Evolutionary conservation across 2,797 vertebrate genomes (phyloP).

Genomic region (Chromis chromis): DNA sequence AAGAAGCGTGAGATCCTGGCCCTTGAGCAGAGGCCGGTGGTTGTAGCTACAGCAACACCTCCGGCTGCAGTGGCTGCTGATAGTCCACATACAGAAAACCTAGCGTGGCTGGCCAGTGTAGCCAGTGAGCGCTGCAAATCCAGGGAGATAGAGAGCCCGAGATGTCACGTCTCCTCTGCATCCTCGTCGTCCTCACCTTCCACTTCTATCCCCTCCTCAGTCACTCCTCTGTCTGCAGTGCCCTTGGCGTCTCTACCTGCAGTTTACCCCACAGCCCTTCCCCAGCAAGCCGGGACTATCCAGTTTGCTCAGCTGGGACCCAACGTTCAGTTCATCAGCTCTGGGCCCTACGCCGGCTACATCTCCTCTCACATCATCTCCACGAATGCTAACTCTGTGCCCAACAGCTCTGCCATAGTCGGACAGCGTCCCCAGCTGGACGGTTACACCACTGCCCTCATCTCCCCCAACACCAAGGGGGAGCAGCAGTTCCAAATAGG

Average conservation of each 20-base stretch:
- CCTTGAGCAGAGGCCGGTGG: conserved; percentile 91
- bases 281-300: conserved; percentile 89
- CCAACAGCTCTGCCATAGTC: conserved; percentile 84
- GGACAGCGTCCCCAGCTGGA: conserved; percentile 89
- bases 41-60: conserved; percentile 76
- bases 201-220: conserved; percentile 84
- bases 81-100: conserved; percentile 92
- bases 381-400: conserved; percentile 86
- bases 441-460: conserved; percentile 90
- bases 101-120: conserved; percentile 92
- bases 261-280: conserved; percentile 89
- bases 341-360: conserved; percentile 94
- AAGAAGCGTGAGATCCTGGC: conserved; percentile 98
- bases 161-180: conserved; percentile 66
- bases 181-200: conserved; percentile 79
- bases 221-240: conserved; percentile 78
- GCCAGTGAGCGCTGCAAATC: conserved; percentile 86
- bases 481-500: conserved; percentile 87
- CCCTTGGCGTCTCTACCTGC: conserved; percentile 89
- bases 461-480: conserved; percentile 90
- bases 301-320: conserved; percentile 94
- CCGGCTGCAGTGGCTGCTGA: conserved; percentile 81
- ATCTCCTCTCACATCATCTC: conserved; percentile 97
- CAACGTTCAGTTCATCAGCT: conserved; percentile 96
- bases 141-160: conserved; percentile 81